phyloP scores from a whole-genome alignment of 1,140 invertebrate species.

The Eciton burchellii region DNA sequence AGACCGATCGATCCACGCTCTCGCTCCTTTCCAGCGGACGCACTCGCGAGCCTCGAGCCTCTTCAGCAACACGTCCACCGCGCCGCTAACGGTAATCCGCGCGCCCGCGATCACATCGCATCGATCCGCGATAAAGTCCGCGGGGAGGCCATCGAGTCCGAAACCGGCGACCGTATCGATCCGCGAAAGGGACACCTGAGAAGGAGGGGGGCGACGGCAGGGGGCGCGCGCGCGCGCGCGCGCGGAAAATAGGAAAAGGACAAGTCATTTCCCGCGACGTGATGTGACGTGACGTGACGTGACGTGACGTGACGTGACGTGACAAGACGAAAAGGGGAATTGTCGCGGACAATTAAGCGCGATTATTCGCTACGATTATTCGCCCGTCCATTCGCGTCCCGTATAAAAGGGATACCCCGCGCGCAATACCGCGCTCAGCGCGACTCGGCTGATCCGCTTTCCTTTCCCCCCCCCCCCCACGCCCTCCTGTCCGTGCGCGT shows the following conservation, averaged over 20 bases:
- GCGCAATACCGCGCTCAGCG: too few relatives aligned
- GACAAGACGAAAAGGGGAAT: constrained; percentile 33
- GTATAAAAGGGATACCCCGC: constrained; percentile 22
- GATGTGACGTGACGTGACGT: background rate
- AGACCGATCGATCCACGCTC: background rate
- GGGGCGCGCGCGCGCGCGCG: too few relatives aligned
- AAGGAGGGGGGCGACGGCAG: too few relatives aligned
- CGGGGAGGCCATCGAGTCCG: background rate
- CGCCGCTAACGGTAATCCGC: constrained; percentile 25
- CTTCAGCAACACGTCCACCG: background rate
- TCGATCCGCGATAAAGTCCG: constrained; percentile 43
- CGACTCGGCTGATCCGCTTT: background rate
- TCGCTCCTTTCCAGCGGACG: background rate
- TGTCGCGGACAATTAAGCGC: constrained; percentile 11
- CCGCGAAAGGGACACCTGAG: constrained; percentile 27
- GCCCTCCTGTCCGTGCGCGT: too few relatives aligned
- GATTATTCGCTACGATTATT: constrained; percentile 44
- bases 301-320: constrained; percentile 19
- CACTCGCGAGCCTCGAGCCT: too few relatives aligned
- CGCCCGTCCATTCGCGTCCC: constrained; percentile 6
- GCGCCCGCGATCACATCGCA: constrained; percentile 24
- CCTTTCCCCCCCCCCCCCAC: too few relatives aligned
- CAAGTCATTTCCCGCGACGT: constrained; percentile 41
- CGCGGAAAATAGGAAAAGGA: constrained; percentile 15
- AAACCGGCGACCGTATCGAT: constrained; percentile 28